Evolutionary conservation across 2,888 invertebrate species (phyloP), one percentile per base, ranked within the genome.

Genomic region (Ceraclea dissimilis): DNA sequence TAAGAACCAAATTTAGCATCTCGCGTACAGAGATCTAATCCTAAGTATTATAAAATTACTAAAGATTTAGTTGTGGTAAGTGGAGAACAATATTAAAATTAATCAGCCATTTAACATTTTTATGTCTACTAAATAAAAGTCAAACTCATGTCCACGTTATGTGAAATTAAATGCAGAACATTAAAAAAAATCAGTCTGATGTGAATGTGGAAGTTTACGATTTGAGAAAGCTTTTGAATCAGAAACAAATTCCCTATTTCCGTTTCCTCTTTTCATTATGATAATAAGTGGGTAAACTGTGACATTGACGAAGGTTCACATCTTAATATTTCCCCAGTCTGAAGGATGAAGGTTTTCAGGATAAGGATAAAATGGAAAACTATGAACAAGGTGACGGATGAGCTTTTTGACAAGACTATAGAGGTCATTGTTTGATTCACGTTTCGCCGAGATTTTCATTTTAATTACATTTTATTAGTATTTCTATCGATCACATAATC

Each of bases 221-320:
- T 26, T 26, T 26, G 5, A 26, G 26, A 26, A 26, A 26, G 26
- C 44, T 49, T 54, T 54, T 58, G 55, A 60, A 58, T 58, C 49
- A 54, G 51, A 56, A 60, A 56, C 51, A 55, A 58, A 58, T 60
- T 56, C 50, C 33, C 54, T 34, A 54, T 49, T 54, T 58, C 51
- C 51, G 54, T 48, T 56, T 55, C 54, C 53, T 59, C 56, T 57
- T 54, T 56, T 57, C 57, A 57, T 57, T 57, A 54, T 56, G 55
- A 49, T 57, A 57, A 59, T 57, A 53, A 56, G 59, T 55, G 46
- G 57, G 59, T 49, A 51, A 57, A 57, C 51, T 54, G 54, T 54
- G 61, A 61, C 61, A 54, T 61, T 61, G 61, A 61, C 59, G 59
- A 61, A 61, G 61, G 61, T 61, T 33, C 34, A 44, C 26, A 51